Evolutionary conservation across 2,888 invertebrate genomes (phyloP).

Genomic region (Campoplex capitator): DNA sequence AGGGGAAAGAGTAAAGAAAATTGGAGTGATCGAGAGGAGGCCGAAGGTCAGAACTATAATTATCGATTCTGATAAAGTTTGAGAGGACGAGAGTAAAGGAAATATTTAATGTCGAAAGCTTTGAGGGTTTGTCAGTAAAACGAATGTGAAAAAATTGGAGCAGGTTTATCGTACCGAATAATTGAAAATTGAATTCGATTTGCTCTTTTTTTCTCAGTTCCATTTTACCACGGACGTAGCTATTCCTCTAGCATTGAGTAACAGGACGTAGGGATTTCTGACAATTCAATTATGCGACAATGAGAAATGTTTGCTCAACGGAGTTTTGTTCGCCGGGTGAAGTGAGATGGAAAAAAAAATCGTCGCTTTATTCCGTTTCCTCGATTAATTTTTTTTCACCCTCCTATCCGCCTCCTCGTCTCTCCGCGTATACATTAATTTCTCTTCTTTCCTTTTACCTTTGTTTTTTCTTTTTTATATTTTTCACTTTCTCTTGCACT

Average conservation of each 20-base stretch:
- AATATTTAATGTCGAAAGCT: neutral
- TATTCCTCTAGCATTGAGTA: conserved; percentile 25
- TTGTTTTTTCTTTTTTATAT: conserved; percentile 26
- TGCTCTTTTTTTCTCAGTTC: neutral
- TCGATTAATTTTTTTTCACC: conserved; percentile 42
- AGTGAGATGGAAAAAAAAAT: conserved; percentile 49
- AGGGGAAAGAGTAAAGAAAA: no score
- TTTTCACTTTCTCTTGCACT: conserved; percentile 31
- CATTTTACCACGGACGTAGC: conserved; percentile 22
- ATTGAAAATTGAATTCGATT: neutral
- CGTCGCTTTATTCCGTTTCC: conserved; percentile 32
- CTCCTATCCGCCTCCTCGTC: neutral
- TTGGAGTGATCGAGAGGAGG: no score
- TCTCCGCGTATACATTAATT: neutral
- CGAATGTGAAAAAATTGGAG: neutral
- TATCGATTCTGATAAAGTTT: neutral
- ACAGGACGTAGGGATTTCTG: conserved; percentile 70
- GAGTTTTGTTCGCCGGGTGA: conserved; percentile 11
- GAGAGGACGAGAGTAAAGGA: neutral
- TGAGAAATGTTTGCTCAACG: conserved; percentile 38
- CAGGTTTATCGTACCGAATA: neutral
- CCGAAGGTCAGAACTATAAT: no score
- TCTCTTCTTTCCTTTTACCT: conserved; percentile 27
- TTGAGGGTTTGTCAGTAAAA: neutral
- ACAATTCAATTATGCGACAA: conserved; percentile 75